phyloP scores from a whole-genome alignment of 2,888 invertebrate genomes.

The Octodonta nipae region DNA sequence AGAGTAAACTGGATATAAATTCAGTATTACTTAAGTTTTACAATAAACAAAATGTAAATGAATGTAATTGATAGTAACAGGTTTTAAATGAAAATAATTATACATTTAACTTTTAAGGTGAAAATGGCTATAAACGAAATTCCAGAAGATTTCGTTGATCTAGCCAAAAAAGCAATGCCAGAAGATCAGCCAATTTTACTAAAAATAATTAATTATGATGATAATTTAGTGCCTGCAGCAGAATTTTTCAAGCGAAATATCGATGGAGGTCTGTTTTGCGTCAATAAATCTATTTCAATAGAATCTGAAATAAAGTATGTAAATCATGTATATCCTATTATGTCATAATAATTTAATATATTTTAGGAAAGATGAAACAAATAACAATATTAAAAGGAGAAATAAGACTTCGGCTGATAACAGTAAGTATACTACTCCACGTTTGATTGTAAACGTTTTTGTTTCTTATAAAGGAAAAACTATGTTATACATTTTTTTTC shows the following conservation, averaged over 20 bases:
- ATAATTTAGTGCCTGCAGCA: conserved; percentile 38
- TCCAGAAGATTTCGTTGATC: conserved; percentile 28
- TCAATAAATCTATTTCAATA: conserved; percentile 55
- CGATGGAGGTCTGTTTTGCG: conserved; percentile 49
- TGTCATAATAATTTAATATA: background rate
- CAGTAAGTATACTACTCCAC: no score
- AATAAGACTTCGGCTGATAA: no score
- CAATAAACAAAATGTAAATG: no score
- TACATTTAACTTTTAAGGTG: no score
- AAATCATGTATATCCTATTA: conserved; percentile 1
- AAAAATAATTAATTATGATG: conserved; percentile 30
- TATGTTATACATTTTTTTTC: no score
- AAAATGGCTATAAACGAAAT: conserved; percentile 24
- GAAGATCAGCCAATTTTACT: conserved; percentile 46
- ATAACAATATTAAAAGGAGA: no score
- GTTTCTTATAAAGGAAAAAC: no score
- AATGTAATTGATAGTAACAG: no score
- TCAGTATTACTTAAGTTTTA: no score
- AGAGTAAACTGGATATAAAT: no score
- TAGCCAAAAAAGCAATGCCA: conserved; percentile 36
- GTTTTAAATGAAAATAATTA: no score
- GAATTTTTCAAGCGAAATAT: conserved; percentile 56
- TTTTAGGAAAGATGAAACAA: conserved; percentile 13
- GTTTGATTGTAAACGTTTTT: no score
- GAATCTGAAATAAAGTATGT: conserved; percentile 33